Evolutionary conservation across 2,797 vertebrate genomes (phyloP).

Genomic region (Enteromius argenteus): DNA sequence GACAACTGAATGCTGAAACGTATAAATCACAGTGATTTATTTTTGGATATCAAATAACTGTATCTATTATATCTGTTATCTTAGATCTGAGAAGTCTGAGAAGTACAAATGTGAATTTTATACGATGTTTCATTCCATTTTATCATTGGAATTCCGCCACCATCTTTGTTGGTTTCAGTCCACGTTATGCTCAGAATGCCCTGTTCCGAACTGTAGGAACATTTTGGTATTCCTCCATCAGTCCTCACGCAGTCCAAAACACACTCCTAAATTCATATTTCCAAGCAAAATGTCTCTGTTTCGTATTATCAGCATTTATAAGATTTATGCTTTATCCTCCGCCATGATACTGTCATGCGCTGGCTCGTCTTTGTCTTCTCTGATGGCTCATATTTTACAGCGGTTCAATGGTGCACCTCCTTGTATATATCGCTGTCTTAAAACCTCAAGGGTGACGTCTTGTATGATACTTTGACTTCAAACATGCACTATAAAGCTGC

Average conservation of each 20-base stretch:
- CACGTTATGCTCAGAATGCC: conserved; percentile 29
- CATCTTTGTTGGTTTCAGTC: conserved; percentile 6
- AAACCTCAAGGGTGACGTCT: background rate
- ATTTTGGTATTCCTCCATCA: conserved; percentile 1
- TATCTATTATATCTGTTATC: background rate
- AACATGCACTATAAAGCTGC: conserved; percentile 18
- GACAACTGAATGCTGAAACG: conserved; percentile 22
- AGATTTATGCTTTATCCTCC: background rate
- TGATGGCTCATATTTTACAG: conserved; percentile 38
- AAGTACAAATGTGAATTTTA: background rate
- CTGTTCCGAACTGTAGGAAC: conserved; percentile 11
- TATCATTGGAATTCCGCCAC: background rate
- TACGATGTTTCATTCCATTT: background rate
- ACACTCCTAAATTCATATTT: conserved; percentile 27
- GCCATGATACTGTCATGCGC: background rate
- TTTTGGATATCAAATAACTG: conserved; percentile 4
- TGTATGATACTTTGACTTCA: background rate
- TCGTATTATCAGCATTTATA: conserved; percentile 13
- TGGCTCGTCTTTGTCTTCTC: background rate
- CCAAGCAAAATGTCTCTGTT: conserved; percentile 37
- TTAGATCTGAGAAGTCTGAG: background rate
- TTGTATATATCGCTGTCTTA: conserved; percentile 4
- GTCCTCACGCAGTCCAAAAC: conserved; percentile 19
- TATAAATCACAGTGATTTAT: conserved; percentile 30
- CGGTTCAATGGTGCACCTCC: conserved; percentile 14